Conservation (phyloP, 2,797 vertebrate species). For the Lycodopsis pacificus region DNA sequence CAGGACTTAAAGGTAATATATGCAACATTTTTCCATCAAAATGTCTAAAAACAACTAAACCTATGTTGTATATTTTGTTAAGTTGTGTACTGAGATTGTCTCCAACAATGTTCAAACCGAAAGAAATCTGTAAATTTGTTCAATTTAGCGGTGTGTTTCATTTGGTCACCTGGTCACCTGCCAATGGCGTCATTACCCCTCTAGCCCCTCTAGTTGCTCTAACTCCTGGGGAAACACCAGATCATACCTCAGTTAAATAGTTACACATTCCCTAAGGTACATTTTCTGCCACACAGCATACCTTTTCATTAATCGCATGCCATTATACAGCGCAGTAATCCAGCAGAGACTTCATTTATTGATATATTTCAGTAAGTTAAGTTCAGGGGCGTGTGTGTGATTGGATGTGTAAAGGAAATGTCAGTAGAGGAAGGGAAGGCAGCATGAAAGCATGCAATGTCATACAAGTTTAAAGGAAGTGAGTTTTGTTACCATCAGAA, state of each 20-base stretch:
- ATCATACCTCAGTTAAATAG: no score
- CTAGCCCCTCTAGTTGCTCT: neutral
- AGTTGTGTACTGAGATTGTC: no score
- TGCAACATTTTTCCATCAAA: neutral
- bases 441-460: neutral
- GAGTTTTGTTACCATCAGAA: constrained; percentile 7
- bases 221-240: no score
- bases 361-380: neutral
- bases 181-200: neutral
- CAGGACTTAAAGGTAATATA: neutral
- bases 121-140: no score
- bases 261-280: no score
- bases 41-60: neutral
- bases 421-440: neutral
- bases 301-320: neutral
- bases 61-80: no score
- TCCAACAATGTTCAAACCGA: no score
- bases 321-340: neutral
- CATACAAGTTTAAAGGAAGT: constrained; percentile 32
- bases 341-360: neutral
- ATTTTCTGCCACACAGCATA: no score
- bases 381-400: no score
- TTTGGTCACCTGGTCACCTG: no score
- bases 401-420: neutral
- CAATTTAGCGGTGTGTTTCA: no score